Conservation (phyloP, 92 coral and sea anemone genomes). For the Porites rus region DNA sequence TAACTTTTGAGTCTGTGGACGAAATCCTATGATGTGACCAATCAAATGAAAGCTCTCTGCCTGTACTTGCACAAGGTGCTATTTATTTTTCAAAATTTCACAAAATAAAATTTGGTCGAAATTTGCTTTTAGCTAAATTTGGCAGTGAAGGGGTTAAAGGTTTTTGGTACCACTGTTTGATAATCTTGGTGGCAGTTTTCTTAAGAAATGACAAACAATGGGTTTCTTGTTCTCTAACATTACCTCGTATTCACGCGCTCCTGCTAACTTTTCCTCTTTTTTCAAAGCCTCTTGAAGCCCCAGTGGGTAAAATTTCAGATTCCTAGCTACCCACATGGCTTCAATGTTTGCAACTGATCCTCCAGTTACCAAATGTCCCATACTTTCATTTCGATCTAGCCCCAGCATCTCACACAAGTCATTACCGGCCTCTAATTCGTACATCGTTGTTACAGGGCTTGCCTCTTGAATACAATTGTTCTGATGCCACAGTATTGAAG, state of each 20-base stretch:
- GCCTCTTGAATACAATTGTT: slow-evolving; percentile 82
- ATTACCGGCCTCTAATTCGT: slow-evolving; percentile 75
- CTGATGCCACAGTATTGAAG: slow-evolving; percentile 86
- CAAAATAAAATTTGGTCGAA: too few species aligned
- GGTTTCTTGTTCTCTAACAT: too few species aligned
- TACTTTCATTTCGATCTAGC: slow-evolving; percentile 60
- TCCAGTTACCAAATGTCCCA: slow-evolving; percentile 82
- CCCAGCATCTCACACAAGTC: slow-evolving; percentile 93
- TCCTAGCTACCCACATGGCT: slow-evolving; percentile 95
- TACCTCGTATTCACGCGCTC: slow-evolving; percentile 33
- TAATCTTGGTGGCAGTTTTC: too few species aligned
- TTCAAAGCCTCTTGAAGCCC: slow-evolving; percentile 82
- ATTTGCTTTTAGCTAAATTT: too few species aligned
- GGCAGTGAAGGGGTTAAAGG: too few species aligned
- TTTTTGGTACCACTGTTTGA: too few species aligned
- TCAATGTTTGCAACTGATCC: slow-evolving; percentile 95
- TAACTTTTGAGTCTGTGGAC: too few species aligned
- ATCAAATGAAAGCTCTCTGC: too few species aligned
- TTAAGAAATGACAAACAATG: too few species aligned
- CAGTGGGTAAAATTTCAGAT: slow-evolving; percentile 83
- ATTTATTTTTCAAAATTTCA: too few species aligned
- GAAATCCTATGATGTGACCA: too few species aligned
- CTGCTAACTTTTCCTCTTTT: slow-evolving; percentile 34
- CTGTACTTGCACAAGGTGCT: too few species aligned
- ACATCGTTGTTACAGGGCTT: slow-evolving; percentile 71